A percentile compares a stretch with the other conserved stretches of the same genome.
Conservation (phyloP, 2,113 vertebrate species). For the Terrapene triunguis region DNA sequence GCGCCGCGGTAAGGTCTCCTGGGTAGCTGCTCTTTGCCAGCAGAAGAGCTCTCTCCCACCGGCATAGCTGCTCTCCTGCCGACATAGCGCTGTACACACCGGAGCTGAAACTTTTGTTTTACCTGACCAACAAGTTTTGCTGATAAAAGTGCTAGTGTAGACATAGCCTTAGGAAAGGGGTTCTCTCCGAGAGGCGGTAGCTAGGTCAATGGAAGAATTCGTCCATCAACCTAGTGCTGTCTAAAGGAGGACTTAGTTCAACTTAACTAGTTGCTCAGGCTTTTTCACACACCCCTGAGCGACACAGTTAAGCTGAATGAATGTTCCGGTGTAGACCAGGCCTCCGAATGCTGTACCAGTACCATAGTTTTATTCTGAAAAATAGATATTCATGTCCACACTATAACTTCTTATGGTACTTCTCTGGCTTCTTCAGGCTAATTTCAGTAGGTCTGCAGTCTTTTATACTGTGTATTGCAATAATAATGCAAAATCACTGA, state of each 20-base stretch:
- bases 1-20: no score
- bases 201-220: no score
- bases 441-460: neutral
- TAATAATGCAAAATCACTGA: neutral
- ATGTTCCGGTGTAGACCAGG: neutral
- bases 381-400: rapidly evolving
- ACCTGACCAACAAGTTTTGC: no score
- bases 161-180: neutral
- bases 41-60: no score
- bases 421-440: neutral
- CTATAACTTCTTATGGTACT: neutral
- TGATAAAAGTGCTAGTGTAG: no score
- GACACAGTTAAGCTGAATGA: neutral
- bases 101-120: no score
- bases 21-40: no score
- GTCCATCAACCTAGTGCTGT: neutral
- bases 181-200: neutral
- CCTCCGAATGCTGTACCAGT: neutral
- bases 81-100: no score
- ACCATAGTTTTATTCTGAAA: neutral
- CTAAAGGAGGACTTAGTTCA: neutral
- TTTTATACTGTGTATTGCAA: neutral
- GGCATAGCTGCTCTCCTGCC: no score
- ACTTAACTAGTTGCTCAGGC: neutral
- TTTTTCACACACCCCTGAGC: neutral